A percentile compares a stretch with the other conserved stretches of the same genome.
Evolutionary conservation across 2,797 vertebrate species (phyloP).

Genomic region (Catharus ustulatus): DNA sequence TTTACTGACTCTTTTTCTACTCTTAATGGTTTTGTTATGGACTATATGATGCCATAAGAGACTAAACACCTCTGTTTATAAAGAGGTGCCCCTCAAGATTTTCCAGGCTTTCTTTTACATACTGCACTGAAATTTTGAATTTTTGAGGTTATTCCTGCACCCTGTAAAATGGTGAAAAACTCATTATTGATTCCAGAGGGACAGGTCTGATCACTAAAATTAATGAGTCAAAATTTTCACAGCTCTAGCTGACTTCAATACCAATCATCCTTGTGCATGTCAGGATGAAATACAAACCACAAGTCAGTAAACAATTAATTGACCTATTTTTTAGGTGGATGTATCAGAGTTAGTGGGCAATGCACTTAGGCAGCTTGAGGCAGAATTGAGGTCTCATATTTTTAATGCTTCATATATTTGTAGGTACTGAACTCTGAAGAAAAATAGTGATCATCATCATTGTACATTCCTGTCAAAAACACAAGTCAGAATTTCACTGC

Average conservation of each 20-base stretch:
- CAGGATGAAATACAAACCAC: background rate
- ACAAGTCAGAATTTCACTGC: conserved; percentile 33
- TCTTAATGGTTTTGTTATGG: background rate
- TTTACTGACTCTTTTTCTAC: background rate
- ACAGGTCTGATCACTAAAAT: background rate
- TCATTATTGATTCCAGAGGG: background rate
- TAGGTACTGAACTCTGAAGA: conserved; percentile 39
- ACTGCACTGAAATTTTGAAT: background rate
- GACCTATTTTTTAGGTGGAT: background rate
- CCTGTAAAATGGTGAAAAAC: background rate
- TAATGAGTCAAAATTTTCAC: background rate
- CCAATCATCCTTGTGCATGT: background rate
- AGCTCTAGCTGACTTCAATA: background rate
- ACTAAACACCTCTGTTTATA: background rate
- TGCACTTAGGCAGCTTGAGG: conserved; percentile 42
- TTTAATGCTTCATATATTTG: conserved; percentile 52
- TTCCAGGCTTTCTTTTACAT: background rate
- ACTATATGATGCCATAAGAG: background rate
- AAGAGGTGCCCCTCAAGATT: background rate
- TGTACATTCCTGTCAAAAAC: conserved; percentile 43
- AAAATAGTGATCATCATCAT: conserved; percentile 4
- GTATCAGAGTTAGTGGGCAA: conserved; percentile 1
- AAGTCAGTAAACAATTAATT: conserved; percentile 39
- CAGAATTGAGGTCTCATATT: conserved; percentile 38
- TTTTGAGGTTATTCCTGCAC: background rate